Base-by-base conservation (phyloP, 2,888 invertebrate genomes). In the Caenorhabditis sp. region DNA sequence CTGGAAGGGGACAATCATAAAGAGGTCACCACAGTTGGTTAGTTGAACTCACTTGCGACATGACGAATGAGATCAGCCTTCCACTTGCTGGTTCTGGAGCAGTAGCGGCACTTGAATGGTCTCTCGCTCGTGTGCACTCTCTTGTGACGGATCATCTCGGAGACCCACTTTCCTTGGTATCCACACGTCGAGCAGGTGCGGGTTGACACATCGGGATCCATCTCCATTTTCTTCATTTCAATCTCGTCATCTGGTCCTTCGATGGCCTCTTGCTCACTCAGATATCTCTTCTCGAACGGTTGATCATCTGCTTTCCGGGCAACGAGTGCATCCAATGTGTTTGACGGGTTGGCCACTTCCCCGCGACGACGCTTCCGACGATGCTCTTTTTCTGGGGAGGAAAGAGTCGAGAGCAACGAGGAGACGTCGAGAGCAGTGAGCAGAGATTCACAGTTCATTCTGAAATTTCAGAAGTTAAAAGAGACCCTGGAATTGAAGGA, bases 1-100 rank as follows among this genome's bases (percentile, higher is more conserved):
- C 88, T 88, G 80, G 11, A 84, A 65, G 8, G 9, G 26, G 7
- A n/a, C n/a, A n/a, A n/a, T n/a, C n/a, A 32, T 13, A n/a, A 20
- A 26, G 22, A 52, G 41, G 5, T 41, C 15, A 50, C 9, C 13
- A 48, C 2, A 15, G 7, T 15, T 5, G 7, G 20, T n/a, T n/a
- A 41, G 41, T 9, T n/a, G n/a, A n/a, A 80, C 86, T 81, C 59
- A 88, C 88, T 90, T 58, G 90, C 90, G 30, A 91, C 89, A 77
- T 91, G 91, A 27, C 90, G 82, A 68, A 90, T 90, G 53, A 91
- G 88, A 78, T 91, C 91, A 4, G 91, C 90, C 81, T 90, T 90
- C 91, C 91, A 91, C 78, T 90, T 90, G 39, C 90, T 89, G 59
- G 90, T 90, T 73, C 91, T 90, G 11, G 88, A 86, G 83, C 91